phyloP scores from a whole-genome alignment of 2,888 invertebrate species.

The Lucinisca nassula region DNA sequence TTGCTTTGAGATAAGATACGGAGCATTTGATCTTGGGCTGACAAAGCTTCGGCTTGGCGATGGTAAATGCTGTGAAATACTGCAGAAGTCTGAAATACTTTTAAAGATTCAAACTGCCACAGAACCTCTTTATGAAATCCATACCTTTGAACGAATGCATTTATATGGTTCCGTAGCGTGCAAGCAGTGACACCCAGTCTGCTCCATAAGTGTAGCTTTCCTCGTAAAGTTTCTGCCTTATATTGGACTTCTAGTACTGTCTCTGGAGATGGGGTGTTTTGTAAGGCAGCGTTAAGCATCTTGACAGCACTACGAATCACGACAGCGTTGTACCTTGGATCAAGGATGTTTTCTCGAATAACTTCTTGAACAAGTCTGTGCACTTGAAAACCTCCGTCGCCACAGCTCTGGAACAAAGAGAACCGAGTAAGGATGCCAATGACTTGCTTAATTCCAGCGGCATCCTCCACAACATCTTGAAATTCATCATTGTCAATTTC shows the following conservation, averaged over 20 bases:
- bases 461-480: constrained; percentile 1
- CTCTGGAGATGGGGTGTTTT: constrained; percentile 7
- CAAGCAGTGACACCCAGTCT: constrained; percentile 36
- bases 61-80: constrained; percentile 50
- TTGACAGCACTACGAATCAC: constrained; percentile 31
- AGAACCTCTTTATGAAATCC: not conserved
- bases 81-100: constrained; percentile 34
- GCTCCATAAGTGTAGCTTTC: constrained; percentile 43
- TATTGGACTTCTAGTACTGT: not conserved
- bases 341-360: constrained; percentile 32
- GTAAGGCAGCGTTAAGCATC: constrained; percentile 46
- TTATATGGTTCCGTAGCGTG: not conserved
- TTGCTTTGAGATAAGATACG: constrained; percentile 24
- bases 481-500: constrained; percentile 18
- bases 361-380: constrained; percentile 62
- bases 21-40: constrained; percentile 44
- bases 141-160: not conserved
- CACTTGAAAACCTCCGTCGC: constrained; percentile 17
- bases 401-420: constrained; percentile 32
- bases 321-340: not conserved
- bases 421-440: constrained; percentile 41
- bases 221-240: not conserved
- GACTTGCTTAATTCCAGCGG: constrained; percentile 28
- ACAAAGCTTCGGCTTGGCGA: constrained; percentile 49
- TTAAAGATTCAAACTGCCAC: constrained; percentile 35